Evolutionary conservation across 2,797 vertebrate genomes (phyloP), one percentile per base, ranked within the genome.

Genomic region (Enteromius paludinosus): DNA sequence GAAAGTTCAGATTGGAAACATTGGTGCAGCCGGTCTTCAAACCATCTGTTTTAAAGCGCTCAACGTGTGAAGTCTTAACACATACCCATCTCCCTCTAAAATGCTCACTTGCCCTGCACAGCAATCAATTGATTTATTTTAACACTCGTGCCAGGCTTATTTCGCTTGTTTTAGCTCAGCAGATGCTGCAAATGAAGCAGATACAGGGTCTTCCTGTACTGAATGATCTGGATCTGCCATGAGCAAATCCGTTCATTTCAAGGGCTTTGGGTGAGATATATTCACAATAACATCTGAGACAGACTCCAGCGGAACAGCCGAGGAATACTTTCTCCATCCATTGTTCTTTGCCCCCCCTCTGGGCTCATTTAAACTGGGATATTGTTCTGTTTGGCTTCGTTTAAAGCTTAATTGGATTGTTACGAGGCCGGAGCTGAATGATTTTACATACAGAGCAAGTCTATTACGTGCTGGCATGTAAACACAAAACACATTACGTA

Each of bases 381-480:
- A 43, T 88, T 81, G 74, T 82, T 84, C 33, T 66, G 74, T 88
- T 85, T 86, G 74, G 65, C 81, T 54, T 84, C 47, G 15, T 88
- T 84, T 85, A 83, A 78, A 74, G 49, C 79, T 81, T 85, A 86
- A 86, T 84, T 88, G 84, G 85, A 81, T 88, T 88, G 79, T 88
- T 90, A 80, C 75, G 68, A 73, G 81, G 73, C 74, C 84, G 83
- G 87, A 86, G 73, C 73, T 86, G 86, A 88, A 38, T 86, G 87
- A 87, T 92, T 90, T 86, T 56, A 74, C 87, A 78, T 65, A 89
- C 79, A 88, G 68, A 64, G 78, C 86, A 49, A 69, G 86, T 88
- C 88, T 86, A 87, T 87, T 87, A 87, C 18, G 23, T 87, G 89
- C 89, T 84, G 85, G 84, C 38, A 87, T 89, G 85, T 88, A 89